Evolutionary conservation across 2,113 vertebrate genomes (phyloP), one percentile per base, ranked within the genome.

Genomic region (Equus przewalskii): DNA sequence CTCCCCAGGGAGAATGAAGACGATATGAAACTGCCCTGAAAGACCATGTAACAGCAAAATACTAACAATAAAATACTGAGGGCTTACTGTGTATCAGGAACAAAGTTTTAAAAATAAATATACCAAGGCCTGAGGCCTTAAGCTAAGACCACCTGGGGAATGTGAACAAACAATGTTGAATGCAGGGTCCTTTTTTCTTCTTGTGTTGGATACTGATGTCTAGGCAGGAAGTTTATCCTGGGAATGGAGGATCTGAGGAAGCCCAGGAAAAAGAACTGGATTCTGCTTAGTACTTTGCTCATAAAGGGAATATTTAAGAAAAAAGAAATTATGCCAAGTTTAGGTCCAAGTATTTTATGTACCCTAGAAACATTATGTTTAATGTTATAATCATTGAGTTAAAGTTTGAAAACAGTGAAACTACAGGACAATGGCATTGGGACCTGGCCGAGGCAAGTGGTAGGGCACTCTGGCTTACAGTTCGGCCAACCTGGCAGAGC

Each of bases 231-330:
- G 49, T 33, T 85, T 76, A 85, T 46, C 41, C 46, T 81, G n/a
- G 67, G 64, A 96, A 70, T 79, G 86, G 16, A 97, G 92, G 80
- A 95, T 73, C 3, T 67, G 24, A 94, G 24, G 58, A 93, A 76
- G 51, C 24, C 49, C 65, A 87, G 44, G 49, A 86, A 84, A 89
- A 76, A 41, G 65, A 84, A 73, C 6, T 82, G 28, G 28, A 93
- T 70, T 89, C 69, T 83, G 60, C 33, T 86, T 90, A 90, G 69
- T 16, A 41, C 33, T 92, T 86, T 36, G 82, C 33, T 96, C 60
- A 56, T 51, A 86, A 92, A 64, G 6, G 33, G 19, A 96, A 85
- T 51, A 81, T 26, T 92, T 78, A 41, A 46, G 49, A 69, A 84
- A 92, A 92, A 95, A 62, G 3, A 64, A 78, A 85, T 30, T 24